A percentile compares a stretch with the other conserved stretches of the same genome.
phyloP scores from a whole-genome alignment of 2,797 vertebrate species.

The Petrocephalus sullivani region DNA sequence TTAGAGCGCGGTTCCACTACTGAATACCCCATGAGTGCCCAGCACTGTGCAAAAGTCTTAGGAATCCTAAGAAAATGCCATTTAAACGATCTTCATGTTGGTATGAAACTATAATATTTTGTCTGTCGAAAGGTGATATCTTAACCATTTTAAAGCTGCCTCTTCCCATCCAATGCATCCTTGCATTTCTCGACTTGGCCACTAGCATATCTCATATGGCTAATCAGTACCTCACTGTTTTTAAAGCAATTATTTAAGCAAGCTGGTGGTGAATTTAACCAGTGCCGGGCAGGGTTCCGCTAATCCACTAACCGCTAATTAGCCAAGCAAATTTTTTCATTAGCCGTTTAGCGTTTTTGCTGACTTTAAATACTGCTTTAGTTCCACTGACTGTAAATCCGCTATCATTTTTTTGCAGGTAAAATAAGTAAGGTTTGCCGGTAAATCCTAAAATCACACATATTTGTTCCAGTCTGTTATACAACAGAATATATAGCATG shows the following conservation, averaged over 20 bases:
- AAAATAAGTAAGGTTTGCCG: background rate
- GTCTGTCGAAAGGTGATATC: background rate
- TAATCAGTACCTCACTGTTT: background rate
- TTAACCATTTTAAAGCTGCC: background rate
- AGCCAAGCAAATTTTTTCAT: background rate
- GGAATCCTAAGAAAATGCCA: background rate
- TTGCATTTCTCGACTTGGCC: background rate
- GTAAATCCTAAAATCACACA: background rate
- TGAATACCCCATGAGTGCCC: background rate
- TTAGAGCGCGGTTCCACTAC: background rate
- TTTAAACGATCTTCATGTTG: background rate
- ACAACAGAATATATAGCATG: background rate
- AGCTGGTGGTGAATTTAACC: background rate
- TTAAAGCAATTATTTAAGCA: background rate
- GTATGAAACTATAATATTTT: background rate
- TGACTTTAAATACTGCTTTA: background rate
- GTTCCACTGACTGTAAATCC: background rate
- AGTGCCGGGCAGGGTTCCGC: background rate
- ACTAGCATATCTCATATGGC: background rate
- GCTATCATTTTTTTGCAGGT: background rate
- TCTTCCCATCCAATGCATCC: background rate
- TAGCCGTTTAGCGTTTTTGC: background rate
- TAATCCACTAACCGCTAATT: background rate
- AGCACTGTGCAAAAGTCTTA: background rate
- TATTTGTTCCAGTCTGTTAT: background rate